Conservation (phyloP, 2,888 invertebrate genomes). For the Coelopa pilipes region DNA sequence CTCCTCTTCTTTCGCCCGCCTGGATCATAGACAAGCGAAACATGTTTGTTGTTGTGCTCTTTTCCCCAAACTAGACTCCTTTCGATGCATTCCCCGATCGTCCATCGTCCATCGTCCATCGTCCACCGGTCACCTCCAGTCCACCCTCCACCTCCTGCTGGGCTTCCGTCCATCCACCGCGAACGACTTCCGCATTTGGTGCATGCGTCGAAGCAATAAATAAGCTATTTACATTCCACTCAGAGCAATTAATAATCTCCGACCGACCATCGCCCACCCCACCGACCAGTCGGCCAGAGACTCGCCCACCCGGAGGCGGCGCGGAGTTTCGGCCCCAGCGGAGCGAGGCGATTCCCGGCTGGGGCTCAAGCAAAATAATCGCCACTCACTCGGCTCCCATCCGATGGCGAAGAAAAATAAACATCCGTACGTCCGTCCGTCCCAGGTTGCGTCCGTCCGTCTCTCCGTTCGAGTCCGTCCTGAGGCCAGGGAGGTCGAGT, state of each 20-base stretch:
- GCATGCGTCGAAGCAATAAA: conserved; percentile 24
- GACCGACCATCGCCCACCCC: too few species aligned
- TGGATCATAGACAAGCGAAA: too few species aligned
- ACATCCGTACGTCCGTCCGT: neutral
- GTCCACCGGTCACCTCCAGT: neutral
- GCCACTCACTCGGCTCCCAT: neutral
- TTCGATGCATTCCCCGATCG: too few species aligned
- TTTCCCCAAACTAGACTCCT: too few species aligned
- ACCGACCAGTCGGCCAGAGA: too few species aligned
- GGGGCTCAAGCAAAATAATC: conserved; percentile 14
- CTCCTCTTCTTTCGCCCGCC: too few species aligned
- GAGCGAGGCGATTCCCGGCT: conserved; percentile 19
- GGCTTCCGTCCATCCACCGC: neutral
- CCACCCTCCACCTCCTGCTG: neutral
- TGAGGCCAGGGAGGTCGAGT: too few species aligned
- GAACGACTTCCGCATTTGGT: conserved; percentile 27
- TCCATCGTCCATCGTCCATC: too few species aligned
- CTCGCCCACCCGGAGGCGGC: neutral
- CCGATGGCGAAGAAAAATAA: conserved; percentile 1
- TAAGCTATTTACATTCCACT: conserved; percentile 13
- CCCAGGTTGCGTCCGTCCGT: too few species aligned
- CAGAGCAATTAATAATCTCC: neutral
- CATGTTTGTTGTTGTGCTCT: too few species aligned
- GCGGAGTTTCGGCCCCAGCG: conserved; percentile 1
- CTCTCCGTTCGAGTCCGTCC: too few species aligned